Percentiles rank a stretch among this genome's conserved stretches.
These are phyloP conservation scores for Lasioglossum morio DNA, from an alignment of 2,888 invertebrate species.

Conservation along the genomic window DNA sequence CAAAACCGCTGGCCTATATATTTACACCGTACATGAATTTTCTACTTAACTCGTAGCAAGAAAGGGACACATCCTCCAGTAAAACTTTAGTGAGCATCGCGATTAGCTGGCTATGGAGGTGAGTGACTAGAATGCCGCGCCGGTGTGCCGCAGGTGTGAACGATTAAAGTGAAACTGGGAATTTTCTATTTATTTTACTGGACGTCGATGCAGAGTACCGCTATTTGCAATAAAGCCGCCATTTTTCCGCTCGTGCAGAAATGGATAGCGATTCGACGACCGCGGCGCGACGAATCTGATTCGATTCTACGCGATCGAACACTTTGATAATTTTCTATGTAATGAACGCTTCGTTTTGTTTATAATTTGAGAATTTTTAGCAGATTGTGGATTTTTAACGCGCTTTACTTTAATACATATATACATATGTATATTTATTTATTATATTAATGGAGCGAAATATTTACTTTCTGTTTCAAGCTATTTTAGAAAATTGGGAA, in stretches of 20 bases:
- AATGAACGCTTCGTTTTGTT: neutral
- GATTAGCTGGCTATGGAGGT: conserved; percentile 5
- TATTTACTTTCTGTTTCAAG: too few species aligned
- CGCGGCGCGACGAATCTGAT: neutral
- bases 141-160: conserved; percentile 27
- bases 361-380: neutral
- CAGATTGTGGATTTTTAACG: neutral
- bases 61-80: conserved; percentile 14
- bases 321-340: neutral
- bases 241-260: neutral
- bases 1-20: conserved; percentile 26
- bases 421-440: too few species aligned
- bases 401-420: too few species aligned
- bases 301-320: neutral
- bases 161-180: conserved; percentile 33
- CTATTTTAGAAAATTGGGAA: too few species aligned
- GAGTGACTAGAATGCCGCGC: conserved; percentile 15
- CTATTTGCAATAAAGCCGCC: neutral
- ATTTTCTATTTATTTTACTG: conserved; percentile 25
- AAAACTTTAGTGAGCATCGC: conserved; percentile 18
- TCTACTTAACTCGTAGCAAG: conserved; percentile 18
- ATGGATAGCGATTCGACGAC: neutral
- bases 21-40: conserved; percentile 27
- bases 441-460: too few species aligned
- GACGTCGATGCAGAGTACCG: neutral